Conservation (phyloP, 2,113 vertebrate genomes). For the Pongo abelii region DNA sequence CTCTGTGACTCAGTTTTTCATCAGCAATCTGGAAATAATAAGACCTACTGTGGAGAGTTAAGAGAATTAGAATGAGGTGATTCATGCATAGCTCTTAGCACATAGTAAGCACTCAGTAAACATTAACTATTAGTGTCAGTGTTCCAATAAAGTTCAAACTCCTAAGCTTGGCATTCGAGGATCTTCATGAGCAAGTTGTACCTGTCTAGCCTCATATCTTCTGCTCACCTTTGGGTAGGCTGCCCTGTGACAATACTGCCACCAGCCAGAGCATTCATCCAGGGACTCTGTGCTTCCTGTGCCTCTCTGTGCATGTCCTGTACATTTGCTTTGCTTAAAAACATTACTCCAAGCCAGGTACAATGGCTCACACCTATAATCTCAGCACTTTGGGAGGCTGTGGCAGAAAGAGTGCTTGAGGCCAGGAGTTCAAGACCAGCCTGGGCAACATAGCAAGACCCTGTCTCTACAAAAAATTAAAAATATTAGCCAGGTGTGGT, state of each 20-base stretch:
- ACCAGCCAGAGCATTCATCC: not conserved
- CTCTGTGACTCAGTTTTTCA: conserved; percentile 1
- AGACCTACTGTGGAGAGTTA: not conserved
- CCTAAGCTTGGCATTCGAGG: not conserved
- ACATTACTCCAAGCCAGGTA: not conserved
- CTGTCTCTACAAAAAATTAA: too few relatives aligned
- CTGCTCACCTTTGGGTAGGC: not conserved
- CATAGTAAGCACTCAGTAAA: not conserved
- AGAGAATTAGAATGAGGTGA: not conserved
- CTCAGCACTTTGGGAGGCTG: too few relatives aligned
- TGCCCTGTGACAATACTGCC: not conserved
- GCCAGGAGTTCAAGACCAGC: too few relatives aligned
- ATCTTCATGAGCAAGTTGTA: not conserved
- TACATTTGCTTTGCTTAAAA: not conserved
- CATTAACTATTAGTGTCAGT: not conserved
- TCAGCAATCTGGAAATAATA: not conserved
- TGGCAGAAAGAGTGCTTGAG: too few relatives aligned
- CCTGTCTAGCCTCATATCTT: not conserved
- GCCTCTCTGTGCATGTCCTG: not conserved
- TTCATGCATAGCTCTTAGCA: not conserved
- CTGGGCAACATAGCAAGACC: too few relatives aligned
- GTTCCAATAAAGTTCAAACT: not conserved
- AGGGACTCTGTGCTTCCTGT: not conserved
- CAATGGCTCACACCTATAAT: too few relatives aligned
- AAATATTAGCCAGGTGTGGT: too few relatives aligned